Base-by-base conservation (phyloP, 2,113 vertebrate species). In the Cariama cristata region DNA sequence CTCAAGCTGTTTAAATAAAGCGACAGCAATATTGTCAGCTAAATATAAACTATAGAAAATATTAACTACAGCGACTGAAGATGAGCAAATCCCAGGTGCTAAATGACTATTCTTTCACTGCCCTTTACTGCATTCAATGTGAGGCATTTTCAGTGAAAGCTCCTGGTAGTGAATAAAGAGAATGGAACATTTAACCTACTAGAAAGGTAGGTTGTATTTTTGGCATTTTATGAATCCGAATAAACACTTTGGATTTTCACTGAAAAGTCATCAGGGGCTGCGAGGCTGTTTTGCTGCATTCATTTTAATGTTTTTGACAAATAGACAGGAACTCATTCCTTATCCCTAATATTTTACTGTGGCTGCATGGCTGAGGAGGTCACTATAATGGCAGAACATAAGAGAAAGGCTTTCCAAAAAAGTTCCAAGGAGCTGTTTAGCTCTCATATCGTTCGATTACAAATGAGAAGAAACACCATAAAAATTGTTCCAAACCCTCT, bases 11-110 rank as follows among this genome's bases (percentile, higher is more conserved):
- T 99, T 98, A 98, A 98, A 99, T 98, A 99, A 99, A 99, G 98
- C 96, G 97, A 98, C 98, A 98, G 98, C 98, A 99, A 99, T 99
- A 99, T 99, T 99, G 99, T 99, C 98, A 98, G 98, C 99, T 99
- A 99, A 99, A 99, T 99, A 99, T 99, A 99, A 99, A 97, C 96
- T 96, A 96, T 96, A 98, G 98, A 98, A 98, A 98, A 98, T 93
- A 98, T 96, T 97, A 98, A 98, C 97, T 98, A 94, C 97, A 84
- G 97, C 95, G 98, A 97, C 97, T 98, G 98, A 93, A 97, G 98
- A 98, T 94, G 98, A 97, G 94, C 97, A 97, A 93, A 97, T 94
- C 96, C 97, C 97, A 95, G 97, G 96, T 98, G 96, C 92, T 82
- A 55, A 91, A 44, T 72, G 79, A 42, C 59, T 93, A 44, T 93